A percentile compares a stretch with the other conserved stretches of the same genome.
phyloP scores from a whole-genome alignment of 1,140 invertebrate genomes.

The Pseudomyrmex flavicornis region DNA sequence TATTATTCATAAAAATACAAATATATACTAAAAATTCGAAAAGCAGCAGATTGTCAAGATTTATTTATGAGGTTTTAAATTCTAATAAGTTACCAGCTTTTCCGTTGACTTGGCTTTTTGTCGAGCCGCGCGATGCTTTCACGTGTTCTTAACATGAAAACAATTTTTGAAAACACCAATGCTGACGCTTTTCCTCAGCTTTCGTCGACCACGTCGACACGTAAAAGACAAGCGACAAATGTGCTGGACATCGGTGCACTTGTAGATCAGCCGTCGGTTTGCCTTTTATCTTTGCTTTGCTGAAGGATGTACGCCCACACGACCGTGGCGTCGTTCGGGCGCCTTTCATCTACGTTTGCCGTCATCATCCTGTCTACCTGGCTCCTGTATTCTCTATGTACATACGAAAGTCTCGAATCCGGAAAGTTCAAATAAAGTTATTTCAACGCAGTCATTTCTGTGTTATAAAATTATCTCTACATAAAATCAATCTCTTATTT shows the following conservation, averaged over 20 bases:
- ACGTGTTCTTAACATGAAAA: slow-evolving; percentile 35
- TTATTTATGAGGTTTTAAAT: too few relatives aligned
- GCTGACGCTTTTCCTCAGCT: slow-evolving; percentile 35
- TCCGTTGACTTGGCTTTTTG: background rate
- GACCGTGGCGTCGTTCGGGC: slow-evolving; percentile 25
- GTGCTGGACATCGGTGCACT: slow-evolving; percentile 1
- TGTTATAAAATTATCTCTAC: background rate
- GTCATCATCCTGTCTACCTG: slow-evolving; percentile 38
- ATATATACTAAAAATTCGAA: too few relatives aligned
- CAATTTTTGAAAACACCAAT: slow-evolving; percentile 24
- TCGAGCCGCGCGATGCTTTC: slow-evolving; percentile 5
- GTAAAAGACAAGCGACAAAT: background rate
- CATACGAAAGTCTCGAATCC: background rate
- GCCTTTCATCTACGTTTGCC: slow-evolving; percentile 55
- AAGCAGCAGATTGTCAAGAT: too few relatives aligned
- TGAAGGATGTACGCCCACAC: slow-evolving; percentile 64
- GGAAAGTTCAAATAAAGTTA: slow-evolving; percentile 27
- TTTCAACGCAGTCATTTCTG: slow-evolving; percentile 2
- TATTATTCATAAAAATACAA: too few relatives aligned
- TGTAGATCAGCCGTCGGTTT: slow-evolving; percentile 16
- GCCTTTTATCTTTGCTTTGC: slow-evolving; percentile 66
- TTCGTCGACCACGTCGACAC: background rate
- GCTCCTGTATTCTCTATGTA: slow-evolving; percentile 1
- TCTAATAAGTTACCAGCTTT: background rate
- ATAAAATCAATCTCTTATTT: too few relatives aligned